Evolutionary conservation across 2,113 vertebrate genomes (phyloP), one percentile per base, ranked within the genome.

Genomic region (Muscicapa adusta): DNA sequence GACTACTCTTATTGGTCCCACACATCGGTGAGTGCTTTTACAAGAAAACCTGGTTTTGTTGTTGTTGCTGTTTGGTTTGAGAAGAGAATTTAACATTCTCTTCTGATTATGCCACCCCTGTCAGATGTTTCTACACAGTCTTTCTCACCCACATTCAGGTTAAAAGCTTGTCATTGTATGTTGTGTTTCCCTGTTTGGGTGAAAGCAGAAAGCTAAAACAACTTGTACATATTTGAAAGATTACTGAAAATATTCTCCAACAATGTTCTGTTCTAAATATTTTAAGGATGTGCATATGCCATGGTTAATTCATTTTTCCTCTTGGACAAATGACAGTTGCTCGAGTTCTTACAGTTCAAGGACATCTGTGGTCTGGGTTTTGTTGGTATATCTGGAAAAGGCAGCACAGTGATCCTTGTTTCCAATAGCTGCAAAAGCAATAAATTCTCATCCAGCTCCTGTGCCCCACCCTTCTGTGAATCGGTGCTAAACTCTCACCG

Each of bases 1-100:
- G 99, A 99, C 97, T 98, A 99, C 90, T 99, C 99, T 19, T 99
- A 99, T 20, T 99, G 99, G 99, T 99, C 99, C 68, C 99, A 99
- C 95, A 99, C 99, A 53, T 98, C 99, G 90, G 99, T 99, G 96
- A 99, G 98, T 89, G 65, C 43, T 77, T 75, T n/a, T 20, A 17
- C 28, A 62, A 29, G 47, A 51, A 43, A 70, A 36, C 12, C 4
- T 9, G 40, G 12, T 6, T 18, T 18, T 40, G 9, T 50, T n/a
- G 10, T 47, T 22, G 8, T 25, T 61, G 57, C 60, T 60, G 23
- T 33, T 65, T 68, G 31, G 10, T 47, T 72, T 65, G 36, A 45
- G 43, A 45, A 45, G 43, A 45, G 43, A 20, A 79, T 73, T 56
- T 47, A 56, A 33, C 5, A 4, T 65, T 85, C 26, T 72, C 14